Conservation (phyloP, 2,113 vertebrate species). For the Psettodes erumei region DNA sequence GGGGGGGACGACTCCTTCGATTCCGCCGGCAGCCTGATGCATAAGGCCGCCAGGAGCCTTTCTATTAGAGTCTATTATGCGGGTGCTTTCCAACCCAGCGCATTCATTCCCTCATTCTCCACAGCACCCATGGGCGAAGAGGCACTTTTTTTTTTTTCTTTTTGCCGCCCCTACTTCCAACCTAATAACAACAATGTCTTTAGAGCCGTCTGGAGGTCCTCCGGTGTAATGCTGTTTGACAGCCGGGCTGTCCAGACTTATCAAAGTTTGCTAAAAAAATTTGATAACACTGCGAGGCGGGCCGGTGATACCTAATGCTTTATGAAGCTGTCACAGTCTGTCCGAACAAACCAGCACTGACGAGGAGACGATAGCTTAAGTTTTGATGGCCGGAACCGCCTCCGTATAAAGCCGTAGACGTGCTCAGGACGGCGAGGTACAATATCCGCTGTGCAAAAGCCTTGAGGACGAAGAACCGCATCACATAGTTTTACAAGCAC, state of each 20-base stretch:
- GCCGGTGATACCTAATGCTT: conserved; percentile 41
- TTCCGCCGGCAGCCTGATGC: conserved; percentile 15
- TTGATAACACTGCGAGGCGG: conserved; percentile 55
- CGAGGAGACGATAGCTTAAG: conserved; percentile 16
- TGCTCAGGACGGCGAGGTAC: not conserved
- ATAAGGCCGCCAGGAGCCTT: conserved; percentile 17
- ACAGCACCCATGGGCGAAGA: conserved; percentile 38
- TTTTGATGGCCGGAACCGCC: not conserved
- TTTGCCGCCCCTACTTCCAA: conserved; percentile 33
- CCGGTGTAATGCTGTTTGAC: conserved; percentile 53
- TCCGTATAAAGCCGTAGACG: not conserved
- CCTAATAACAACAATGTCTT: conserved; percentile 56
- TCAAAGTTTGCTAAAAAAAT: conserved; percentile 53
- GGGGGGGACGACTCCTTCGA: conserved; percentile 11
- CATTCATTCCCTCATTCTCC: conserved; percentile 21
- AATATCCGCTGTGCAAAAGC: not conserved
- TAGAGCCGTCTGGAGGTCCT: conserved; percentile 50
- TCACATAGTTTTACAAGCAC: conserved; percentile 4
- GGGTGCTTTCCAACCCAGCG: conserved; percentile 12
- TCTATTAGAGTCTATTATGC: conserved; percentile 44
- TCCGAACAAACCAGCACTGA: conserved; percentile 38
- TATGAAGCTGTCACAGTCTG: conserved; percentile 48
- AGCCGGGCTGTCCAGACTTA: conserved; percentile 52
- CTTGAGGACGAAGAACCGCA: not conserved
- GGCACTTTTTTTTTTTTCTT: conserved; percentile 21